Evolutionary conservation across 2,888 invertebrate species (phyloP).

Genomic region (Steinernema hermaphroditum): DNA sequence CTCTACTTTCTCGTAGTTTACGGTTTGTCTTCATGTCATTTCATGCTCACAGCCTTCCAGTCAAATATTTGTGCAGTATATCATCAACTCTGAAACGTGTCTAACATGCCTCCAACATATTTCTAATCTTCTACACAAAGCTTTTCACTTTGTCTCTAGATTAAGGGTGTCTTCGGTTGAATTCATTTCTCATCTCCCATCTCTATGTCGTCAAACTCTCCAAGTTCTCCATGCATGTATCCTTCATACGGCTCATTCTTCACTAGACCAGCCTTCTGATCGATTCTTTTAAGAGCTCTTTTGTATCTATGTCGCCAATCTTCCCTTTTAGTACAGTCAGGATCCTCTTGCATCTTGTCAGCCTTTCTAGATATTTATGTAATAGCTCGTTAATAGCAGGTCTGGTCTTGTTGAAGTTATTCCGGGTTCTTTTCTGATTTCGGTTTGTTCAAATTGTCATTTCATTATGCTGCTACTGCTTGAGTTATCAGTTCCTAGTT

Average conservation of each 20-base stretch:
- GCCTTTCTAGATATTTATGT: neutral
- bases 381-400: conserved; percentile 15
- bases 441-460: conserved; percentile 21
- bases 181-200: conserved; percentile 11
- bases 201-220: conserved; percentile 29
- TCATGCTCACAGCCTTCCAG: conserved; percentile 28
- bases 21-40: conserved; percentile 10
- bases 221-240: conserved; percentile 16
- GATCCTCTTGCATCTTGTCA: neutral
- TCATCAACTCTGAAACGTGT: conserved; percentile 11
- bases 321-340: neutral
- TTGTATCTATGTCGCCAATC: conserved; percentile 16
- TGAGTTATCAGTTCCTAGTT: conserved; percentile 6
- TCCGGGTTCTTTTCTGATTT: conserved; percentile 27
- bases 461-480: conserved; percentile 23
- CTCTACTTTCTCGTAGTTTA: conserved; percentile 10
- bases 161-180: conserved; percentile 28
- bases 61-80: conserved; percentile 21
- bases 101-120: conserved; percentile 29
- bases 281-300: conserved; percentile 19
- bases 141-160: conserved; percentile 30
- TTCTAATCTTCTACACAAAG: conserved; percentile 25
- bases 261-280: conserved; percentile 14
- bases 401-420: conserved; percentile 27
- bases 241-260: conserved; percentile 23